Conservation (phyloP, 2,888 invertebrate species). For the Brachynemurus nebulosus region DNA sequence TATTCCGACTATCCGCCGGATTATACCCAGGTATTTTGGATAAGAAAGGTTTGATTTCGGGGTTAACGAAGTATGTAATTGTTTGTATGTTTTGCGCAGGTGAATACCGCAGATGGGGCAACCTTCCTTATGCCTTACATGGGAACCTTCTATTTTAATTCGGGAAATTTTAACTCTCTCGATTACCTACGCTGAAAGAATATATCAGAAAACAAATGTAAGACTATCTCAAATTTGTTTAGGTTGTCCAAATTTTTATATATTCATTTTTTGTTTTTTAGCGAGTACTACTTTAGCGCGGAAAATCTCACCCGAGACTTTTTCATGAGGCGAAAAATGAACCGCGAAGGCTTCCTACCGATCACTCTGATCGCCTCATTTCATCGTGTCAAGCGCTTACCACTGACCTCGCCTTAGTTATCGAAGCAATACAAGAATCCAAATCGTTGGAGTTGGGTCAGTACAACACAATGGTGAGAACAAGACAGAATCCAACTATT, state of each 20-base stretch:
- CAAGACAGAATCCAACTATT: constrained; percentile 63
- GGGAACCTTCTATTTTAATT: constrained; percentile 47
- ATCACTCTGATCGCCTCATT: constrained; percentile 91
- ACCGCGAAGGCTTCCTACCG: constrained; percentile 82
- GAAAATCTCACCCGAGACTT: constrained; percentile 93
- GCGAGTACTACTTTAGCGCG: constrained; percentile 97
- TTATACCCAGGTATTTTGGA: constrained; percentile 31
- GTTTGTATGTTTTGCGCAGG: constrained; percentile 9
- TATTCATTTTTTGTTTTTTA: constrained; percentile 33
- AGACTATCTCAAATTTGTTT: constrained; percentile 28
- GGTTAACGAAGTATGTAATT: too few species aligned
- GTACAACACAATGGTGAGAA: constrained; percentile 35
- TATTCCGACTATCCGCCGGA: constrained; percentile 35
- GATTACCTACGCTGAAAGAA: constrained; percentile 54
- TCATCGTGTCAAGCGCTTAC: constrained; percentile 81
- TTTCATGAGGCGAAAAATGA: constrained; percentile 95
- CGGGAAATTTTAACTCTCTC: constrained; percentile 29
- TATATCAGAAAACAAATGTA: constrained; percentile 84
- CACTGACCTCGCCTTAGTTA: constrained; percentile 66
- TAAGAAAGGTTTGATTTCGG: too few species aligned
- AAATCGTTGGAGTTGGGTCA: constrained; percentile 65
- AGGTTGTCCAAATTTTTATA: not conserved
- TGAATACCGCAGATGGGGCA: constrained; percentile 19
- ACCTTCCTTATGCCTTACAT: constrained; percentile 40
- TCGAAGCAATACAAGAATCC: constrained; percentile 75